Conservation (phyloP, 2,888 invertebrate genomes). For the Nasonia oneida region DNA sequence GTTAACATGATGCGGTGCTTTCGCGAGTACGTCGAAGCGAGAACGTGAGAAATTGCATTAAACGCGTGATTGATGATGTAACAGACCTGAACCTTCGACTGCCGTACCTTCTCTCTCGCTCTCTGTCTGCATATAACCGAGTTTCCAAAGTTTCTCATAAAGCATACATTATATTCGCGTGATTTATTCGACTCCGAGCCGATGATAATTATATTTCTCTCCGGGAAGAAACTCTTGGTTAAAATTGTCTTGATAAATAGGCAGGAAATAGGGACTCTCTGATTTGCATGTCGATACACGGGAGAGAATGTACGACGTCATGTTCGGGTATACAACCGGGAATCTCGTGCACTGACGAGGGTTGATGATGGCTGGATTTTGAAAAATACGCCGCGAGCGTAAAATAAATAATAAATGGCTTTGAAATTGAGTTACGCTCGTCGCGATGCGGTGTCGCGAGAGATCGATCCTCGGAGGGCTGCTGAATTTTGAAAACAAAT, state of each 20-base stretch:
- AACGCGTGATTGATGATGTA: constrained; percentile 49
- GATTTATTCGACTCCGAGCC: constrained; percentile 38
- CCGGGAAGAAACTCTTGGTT: background rate
- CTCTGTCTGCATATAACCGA: background rate
- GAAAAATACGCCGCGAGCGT: background rate
- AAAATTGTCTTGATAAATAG: constrained; percentile 13
- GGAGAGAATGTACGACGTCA: background rate
- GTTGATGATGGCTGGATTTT: background rate
- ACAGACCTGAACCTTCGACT: background rate
- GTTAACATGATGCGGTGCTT: constrained; percentile 56
- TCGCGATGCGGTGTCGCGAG: background rate
- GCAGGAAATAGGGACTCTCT: background rate
- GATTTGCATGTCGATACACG: background rate
- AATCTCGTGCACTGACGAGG: background rate
- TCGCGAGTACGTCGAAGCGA: constrained; percentile 18
- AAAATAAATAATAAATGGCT: constrained; percentile 22
- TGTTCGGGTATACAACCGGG: background rate
- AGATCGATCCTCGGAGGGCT: background rate
- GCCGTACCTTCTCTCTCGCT: constrained; percentile 10
- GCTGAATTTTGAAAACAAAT: background rate
- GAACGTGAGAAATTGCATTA: constrained; percentile 49
- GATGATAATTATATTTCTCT: constrained; percentile 11
- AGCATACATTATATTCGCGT: constrained; percentile 33
- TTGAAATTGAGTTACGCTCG: constrained; percentile 3
- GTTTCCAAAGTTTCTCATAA: constrained; percentile 33